Evolutionary conservation across 2,113 vertebrate species (phyloP), one percentile per base, ranked within the genome.

Genomic region (Onychostruthus taczanowskii): DNA sequence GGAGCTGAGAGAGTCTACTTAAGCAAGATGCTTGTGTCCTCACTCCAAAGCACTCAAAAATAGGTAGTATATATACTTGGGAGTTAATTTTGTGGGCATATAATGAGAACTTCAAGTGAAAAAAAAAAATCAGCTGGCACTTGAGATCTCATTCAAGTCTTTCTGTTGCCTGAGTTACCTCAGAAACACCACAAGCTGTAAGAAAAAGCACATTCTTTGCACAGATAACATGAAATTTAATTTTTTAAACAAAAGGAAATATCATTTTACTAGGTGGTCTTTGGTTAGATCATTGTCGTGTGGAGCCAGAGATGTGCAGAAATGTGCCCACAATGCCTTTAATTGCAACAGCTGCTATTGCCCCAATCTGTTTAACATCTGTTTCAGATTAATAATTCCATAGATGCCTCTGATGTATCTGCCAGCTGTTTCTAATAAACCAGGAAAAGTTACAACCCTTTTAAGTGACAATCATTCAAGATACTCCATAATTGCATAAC

Each of bases 371-470:
- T 52, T 95, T 93, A 97, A 96, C 95, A 97, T 96, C 96, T 97
- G 96, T 56, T 96, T 94, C 75, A 93, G 74, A 96, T 89, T 33
- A 95, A 89, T 83, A 87, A 84, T 94, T 59, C 63, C 58, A 88
- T 92, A 79, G 91, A 96, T 0, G 88, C 24, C n/a, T 90, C 83
- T 93, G 70, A 86, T 89, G 22, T 58, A 67, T 89, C 69, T 96
- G 73, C 92, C 97, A 97, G 87, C 84, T 97, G 93, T 96, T 97
- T 94, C 89, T 95, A 95, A 95, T 96, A 96, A 95, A 95, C 67
- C 61, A 75, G 74, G 49, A 87, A 85, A 87, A 93, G 93, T 97
- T 95, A 96, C 80, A 84, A 79, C 23, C 59, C 87, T 94, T 95
- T 95, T 83, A 97, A 97, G 95, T 87, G 96, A 96, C 91, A 97